Evolutionary conservation across 2,113 vertebrate species (phyloP).

Genomic region (Sorex fumeus): DNA sequence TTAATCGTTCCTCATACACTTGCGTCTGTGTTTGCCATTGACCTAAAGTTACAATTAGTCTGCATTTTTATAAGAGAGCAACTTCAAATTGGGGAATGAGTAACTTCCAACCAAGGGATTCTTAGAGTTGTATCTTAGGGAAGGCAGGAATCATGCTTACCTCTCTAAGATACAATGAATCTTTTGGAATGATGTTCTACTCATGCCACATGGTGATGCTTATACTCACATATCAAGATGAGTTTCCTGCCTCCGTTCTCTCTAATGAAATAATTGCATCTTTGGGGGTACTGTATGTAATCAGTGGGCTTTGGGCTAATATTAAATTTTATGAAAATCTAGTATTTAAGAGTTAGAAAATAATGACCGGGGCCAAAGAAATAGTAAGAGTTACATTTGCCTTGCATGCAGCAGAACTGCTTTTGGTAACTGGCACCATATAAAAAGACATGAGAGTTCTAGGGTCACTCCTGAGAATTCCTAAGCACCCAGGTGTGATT

Average conservation of each 20-base stretch:
- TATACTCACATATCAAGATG: too few species aligned
- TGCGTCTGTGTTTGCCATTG: background rate
- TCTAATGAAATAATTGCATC: background rate
- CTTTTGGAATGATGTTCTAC: background rate
- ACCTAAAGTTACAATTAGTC: background rate
- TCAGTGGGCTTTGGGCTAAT: too few species aligned
- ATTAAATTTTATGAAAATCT: constrained; percentile 17
- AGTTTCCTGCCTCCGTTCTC: background rate
- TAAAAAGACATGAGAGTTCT: too few species aligned
- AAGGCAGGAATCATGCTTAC: background rate
- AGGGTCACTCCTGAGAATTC: too few species aligned
- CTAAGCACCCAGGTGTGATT: too few species aligned
- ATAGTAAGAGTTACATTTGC: too few species aligned
- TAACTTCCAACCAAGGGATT: background rate
- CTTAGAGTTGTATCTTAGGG: background rate
- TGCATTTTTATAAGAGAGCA: background rate
- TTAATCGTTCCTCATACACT: background rate
- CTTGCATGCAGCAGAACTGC: too few species aligned
- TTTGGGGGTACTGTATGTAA: too few species aligned
- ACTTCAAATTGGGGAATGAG: background rate
- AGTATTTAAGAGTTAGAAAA: background rate
- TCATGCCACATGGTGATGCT: background rate
- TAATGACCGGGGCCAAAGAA: too few species aligned
- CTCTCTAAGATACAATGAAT: background rate
- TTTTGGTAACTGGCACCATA: too few species aligned